These are phyloP conservation scores for Leucophora obtusa DNA, from an alignment of 2,888 invertebrate genomes.

Conservation along the genomic window DNA sequence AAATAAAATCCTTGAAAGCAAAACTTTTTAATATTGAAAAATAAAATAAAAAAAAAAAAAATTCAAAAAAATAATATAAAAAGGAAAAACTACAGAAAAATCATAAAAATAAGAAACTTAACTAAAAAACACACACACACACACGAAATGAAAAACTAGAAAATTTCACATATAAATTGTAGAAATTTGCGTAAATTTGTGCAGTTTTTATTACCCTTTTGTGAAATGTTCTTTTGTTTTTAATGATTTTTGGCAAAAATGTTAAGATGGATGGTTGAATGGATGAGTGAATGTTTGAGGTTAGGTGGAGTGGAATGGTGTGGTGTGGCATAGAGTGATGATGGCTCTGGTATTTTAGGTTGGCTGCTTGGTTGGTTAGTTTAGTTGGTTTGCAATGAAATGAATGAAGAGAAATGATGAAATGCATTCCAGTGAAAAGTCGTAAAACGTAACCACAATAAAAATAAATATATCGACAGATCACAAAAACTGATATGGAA, in stretches of 20 bases:
- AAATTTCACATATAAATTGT: conserved; percentile 61
- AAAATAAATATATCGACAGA: conserved; percentile 69
- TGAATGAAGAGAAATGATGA: conserved; percentile 45
- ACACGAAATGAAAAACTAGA: conserved; percentile 24
- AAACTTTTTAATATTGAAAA: conserved; percentile 60
- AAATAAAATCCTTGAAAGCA: conserved; percentile 62
- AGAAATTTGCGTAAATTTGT: conserved; percentile 65
- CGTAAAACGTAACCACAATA: conserved; percentile 69
- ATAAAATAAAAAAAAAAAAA: neutral
- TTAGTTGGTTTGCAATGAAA: conserved; percentile 9
- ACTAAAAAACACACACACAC: conserved; percentile 11
- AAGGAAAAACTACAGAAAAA: conserved; percentile 27
- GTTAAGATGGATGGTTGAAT: conserved; percentile 19
- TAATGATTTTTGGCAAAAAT: conserved; percentile 64
- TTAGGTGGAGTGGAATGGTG: conserved; percentile 14
- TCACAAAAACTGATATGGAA: conserved; percentile 62
- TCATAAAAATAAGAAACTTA: conserved; percentile 22
- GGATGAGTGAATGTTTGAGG: conserved; percentile 11
- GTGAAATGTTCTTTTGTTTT: conserved; percentile 63
- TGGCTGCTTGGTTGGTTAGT: conserved; percentile 1
- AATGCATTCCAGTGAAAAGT: conserved; percentile 67
- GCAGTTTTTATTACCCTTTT: conserved; percentile 63
- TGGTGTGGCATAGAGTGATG: neutral
- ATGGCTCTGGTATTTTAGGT: neutral
- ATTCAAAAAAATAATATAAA: conserved; percentile 38